These are phyloP conservation scores for Branchinecta sandiegonensis DNA, from an alignment of 2,888 invertebrate genomes.

Conservation along the genomic window DNA sequence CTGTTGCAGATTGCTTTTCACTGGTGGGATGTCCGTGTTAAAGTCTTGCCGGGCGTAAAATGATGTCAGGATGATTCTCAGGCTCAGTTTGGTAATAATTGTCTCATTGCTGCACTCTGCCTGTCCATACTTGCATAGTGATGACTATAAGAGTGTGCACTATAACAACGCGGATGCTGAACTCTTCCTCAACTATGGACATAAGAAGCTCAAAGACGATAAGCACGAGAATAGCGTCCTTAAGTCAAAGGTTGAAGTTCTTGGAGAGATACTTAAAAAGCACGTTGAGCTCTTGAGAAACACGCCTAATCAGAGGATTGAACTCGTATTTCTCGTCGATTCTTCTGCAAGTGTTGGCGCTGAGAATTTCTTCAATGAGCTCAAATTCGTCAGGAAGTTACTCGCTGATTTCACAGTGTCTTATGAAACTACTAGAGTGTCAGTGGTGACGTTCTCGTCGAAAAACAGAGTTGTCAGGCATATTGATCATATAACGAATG, in stretches of 20 bases:
- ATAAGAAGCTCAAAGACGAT: conserved; percentile 26
- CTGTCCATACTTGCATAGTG: neutral
- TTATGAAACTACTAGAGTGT: conserved; percentile 46
- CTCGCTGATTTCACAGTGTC: conserved; percentile 51
- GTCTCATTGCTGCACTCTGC: too few species aligned
- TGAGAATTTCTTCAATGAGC: conserved; percentile 48
- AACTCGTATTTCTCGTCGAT: conserved; percentile 52
- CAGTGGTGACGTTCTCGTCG: conserved; percentile 50
- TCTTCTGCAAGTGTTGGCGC: conserved; percentile 52
- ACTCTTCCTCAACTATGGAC: conserved; percentile 29
- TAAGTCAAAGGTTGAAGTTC: conserved; percentile 41
- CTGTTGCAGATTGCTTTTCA: too few species aligned
- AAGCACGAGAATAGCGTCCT: conserved; percentile 35
- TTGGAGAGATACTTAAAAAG: conserved; percentile 42
- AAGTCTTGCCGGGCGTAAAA: too few species aligned
- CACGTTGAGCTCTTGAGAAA: conserved; percentile 40
- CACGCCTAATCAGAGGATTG: conserved; percentile 35
- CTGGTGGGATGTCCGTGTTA: too few species aligned
- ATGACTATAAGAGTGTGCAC: neutral
- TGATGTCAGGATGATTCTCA: too few species aligned
- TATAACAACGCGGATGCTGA: conserved; percentile 22
- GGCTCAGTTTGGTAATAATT: too few species aligned
- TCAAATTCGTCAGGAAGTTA: conserved; percentile 50
- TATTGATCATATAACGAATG: conserved; percentile 38
- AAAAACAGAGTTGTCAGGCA: conserved; percentile 41